These are phyloP conservation scores for Drosophila siamana DNA, from an alignment of 2,888 invertebrate genomes.

Conservation along the genomic window DNA sequence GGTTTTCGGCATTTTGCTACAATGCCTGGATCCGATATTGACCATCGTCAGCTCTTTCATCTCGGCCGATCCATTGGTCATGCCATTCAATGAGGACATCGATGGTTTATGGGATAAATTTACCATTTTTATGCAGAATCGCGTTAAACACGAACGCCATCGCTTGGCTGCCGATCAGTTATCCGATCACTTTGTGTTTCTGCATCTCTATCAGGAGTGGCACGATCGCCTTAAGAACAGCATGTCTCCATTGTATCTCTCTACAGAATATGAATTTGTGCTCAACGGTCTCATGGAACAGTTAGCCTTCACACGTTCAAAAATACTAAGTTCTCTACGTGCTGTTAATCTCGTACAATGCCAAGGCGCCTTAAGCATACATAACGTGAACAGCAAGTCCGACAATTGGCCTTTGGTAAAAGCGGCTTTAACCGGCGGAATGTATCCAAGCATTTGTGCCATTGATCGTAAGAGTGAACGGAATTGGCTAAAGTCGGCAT, in stretches of 20 bases:
- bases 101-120: conserved; percentile 78
- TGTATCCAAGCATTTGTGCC: conserved; percentile 89
- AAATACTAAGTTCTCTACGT: conserved; percentile 46
- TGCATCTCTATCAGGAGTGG: conserved; percentile 87
- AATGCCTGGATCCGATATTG: conserved; percentile 96
- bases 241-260: conserved; percentile 33
- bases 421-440: conserved; percentile 93
- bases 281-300: conserved; percentile 68
- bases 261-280: conserved; percentile 65
- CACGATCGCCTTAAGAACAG: conserved; percentile 33
- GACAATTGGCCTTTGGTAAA: conserved; percentile 87
- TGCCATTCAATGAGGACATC: conserved; percentile 56
- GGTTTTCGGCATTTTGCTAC: conserved; percentile 94
- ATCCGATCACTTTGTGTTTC: conserved; percentile 95
- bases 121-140: conserved; percentile 67
- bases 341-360: conserved; percentile 47
- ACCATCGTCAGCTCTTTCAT: conserved; percentile 95
- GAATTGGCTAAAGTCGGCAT: conserved; percentile 41
- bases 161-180: conserved; percentile 90
- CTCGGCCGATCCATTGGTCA: conserved; percentile 68
- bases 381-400: conserved; percentile 44
- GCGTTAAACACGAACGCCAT: conserved; percentile 76
- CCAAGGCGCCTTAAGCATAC: conserved; percentile 46
- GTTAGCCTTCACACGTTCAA: conserved; percentile 40
- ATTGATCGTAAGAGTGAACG: conserved; percentile 27